phyloP scores from a whole-genome alignment of 2,888 invertebrate genomes.

The Drosophila pullipes region DNA sequence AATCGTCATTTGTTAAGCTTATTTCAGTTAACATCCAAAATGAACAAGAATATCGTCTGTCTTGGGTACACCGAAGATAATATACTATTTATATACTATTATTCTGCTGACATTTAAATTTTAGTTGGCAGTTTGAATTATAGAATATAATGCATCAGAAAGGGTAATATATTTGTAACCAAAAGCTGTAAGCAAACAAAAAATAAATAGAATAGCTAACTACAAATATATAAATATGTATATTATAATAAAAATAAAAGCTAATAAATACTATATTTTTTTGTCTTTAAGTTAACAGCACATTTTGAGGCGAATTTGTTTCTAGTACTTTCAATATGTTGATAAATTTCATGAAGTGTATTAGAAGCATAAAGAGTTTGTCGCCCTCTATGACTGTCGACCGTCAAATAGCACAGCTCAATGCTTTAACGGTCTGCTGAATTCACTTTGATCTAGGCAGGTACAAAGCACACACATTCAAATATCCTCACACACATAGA shows the following conservation, averaged over 20 bases:
- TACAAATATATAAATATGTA: background rate
- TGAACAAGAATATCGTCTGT: background rate
- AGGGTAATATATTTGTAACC: background rate
- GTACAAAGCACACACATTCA: slow-evolving; percentile 10
- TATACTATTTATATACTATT: too few species aligned
- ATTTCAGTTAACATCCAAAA: background rate
- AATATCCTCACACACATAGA: background rate
- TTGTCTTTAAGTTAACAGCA: background rate
- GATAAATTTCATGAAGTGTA: background rate
- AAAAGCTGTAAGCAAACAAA: background rate
- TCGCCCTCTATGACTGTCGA: slow-evolving; percentile 15
- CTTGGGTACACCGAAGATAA: background rate
- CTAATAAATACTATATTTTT: background rate
- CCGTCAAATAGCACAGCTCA: slow-evolving; percentile 22
- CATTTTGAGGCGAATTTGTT: background rate
- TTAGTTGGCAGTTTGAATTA: background rate
- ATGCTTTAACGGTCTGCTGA: slow-evolving; percentile 68
- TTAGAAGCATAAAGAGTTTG: slow-evolving; percentile 6
- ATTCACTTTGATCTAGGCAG: slow-evolving; percentile 61
- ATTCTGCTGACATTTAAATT: background rate
- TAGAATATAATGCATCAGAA: background rate
- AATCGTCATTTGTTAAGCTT: background rate
- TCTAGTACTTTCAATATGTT: background rate
- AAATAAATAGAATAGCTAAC: background rate
- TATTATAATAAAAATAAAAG: background rate